Conservation (phyloP, 53 echinoderm and acorn worm species). For the Stichopus horrens region DNA sequence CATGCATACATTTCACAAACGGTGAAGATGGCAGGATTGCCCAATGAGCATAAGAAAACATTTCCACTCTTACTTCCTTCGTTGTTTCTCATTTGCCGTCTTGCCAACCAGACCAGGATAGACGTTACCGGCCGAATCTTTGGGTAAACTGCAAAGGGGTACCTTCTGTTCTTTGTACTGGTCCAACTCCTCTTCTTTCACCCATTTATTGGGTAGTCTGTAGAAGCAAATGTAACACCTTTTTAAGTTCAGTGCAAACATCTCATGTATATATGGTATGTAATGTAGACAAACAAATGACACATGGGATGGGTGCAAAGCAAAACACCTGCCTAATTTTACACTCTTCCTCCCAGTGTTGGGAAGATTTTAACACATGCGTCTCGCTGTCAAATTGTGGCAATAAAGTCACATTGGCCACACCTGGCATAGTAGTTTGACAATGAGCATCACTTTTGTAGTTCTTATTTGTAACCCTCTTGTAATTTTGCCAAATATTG, state of each 20-base stretch:
- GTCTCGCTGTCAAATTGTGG: too few species aligned
- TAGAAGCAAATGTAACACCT: not conserved
- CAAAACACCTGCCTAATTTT: not conserved
- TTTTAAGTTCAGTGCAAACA: not conserved
- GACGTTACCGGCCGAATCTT: slow-evolving; percentile 55
- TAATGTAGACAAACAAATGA: not conserved
- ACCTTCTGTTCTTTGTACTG: slow-evolving; percentile 59
- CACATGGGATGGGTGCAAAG: not conserved
- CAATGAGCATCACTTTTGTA: too few species aligned
- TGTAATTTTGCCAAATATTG: too few species aligned
- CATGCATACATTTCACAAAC: too few species aligned
- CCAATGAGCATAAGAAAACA: too few species aligned
- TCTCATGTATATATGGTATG: not conserved
- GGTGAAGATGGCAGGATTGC: too few species aligned
- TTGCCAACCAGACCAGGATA: slow-evolving; percentile 58
- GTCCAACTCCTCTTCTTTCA: slow-evolving; percentile 59
- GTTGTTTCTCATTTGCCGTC: slow-evolving; percentile 49
- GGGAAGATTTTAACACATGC: too few species aligned
- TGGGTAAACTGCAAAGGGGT: slow-evolving; percentile 61
- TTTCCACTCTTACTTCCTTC: slow-evolving; percentile 46
- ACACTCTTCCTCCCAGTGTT: too few species aligned
- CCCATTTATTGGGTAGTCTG: slow-evolving; percentile 85
- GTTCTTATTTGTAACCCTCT: too few species aligned
- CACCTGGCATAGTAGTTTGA: too few species aligned
- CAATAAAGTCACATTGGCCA: too few species aligned